A percentile compares a stretch with the other conserved stretches of the same genome.
Conservation (phyloP, 2,113 vertebrate genomes). For the Hydrochoerus hydrochaeris region DNA sequence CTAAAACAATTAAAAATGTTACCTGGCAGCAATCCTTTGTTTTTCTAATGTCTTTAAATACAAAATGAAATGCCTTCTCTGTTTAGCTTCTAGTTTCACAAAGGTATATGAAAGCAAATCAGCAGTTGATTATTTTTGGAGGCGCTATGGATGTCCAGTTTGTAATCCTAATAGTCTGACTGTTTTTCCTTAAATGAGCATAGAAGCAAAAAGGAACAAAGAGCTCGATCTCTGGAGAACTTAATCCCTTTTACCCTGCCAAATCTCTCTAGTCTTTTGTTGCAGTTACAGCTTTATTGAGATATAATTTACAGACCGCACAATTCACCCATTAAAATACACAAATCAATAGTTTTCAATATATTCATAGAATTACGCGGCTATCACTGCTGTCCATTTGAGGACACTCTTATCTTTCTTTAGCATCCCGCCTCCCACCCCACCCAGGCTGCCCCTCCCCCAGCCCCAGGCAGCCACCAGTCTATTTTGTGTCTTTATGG, state of each 20-base stretch:
- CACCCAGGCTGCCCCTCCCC: fast-evolving
- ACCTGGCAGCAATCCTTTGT: background rate
- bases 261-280: background rate
- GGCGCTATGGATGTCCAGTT: background rate
- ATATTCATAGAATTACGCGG: background rate
- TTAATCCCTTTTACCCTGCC: background rate
- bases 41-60: background rate
- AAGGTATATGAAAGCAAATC: background rate
- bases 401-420: background rate
- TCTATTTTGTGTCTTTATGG: background rate
- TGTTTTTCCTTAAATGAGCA: background rate
- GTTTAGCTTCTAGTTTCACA: background rate
- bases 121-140: background rate
- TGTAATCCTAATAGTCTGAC: background rate
- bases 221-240: background rate
- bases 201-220: background rate
- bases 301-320: background rate
- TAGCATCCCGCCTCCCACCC: background rate
- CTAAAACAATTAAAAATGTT: background rate
- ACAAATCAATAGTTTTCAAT: background rate
- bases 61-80: background rate
- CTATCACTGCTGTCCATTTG: background rate
- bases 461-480: background rate
- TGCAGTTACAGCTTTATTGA: background rate
- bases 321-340: background rate